phyloP scores from a whole-genome alignment of 37 sponge, comb jelly and placozoan genomes.

The Corticium candelabrum region DNA sequence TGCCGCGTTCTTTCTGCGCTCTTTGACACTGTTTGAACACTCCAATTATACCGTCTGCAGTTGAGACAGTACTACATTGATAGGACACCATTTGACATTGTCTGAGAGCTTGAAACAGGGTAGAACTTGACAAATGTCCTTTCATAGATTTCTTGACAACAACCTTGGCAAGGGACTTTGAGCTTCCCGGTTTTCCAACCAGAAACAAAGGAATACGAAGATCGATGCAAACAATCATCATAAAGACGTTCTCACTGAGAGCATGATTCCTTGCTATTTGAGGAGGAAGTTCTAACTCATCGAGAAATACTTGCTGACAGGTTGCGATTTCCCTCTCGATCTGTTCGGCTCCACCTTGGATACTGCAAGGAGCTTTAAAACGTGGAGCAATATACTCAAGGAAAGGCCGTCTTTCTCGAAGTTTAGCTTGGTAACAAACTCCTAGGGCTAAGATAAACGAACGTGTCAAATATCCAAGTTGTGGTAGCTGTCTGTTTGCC shows the following conservation, averaged over 20 bases:
- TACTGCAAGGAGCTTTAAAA: background rate
- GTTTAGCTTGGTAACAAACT: conserved; percentile 23
- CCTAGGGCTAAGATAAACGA: conserved; percentile 14
- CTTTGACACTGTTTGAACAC: conserved; percentile 43
- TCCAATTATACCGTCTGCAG: conserved; percentile 70
- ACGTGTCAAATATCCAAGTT: conserved; percentile 1
- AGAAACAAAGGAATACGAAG: conserved; percentile 38
- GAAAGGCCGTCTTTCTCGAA: conserved; percentile 14
- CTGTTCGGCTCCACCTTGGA: background rate
- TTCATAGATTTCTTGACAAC: conserved; percentile 66
- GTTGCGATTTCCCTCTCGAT: background rate
- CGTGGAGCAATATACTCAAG: background rate
- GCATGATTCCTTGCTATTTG: conserved; percentile 28
- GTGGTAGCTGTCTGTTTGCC: background rate
- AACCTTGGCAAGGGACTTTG: conserved; percentile 56
- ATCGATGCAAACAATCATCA: conserved; percentile 49
- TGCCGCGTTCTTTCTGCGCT: conserved; percentile 41
- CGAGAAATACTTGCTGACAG: conserved; percentile 20
- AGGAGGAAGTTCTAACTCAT: conserved; percentile 11
- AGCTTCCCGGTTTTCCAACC: conserved; percentile 44
- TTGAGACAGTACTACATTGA: conserved; percentile 82
- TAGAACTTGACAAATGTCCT: conserved; percentile 41
- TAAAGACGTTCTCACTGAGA: conserved; percentile 36
- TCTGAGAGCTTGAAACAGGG: conserved; percentile 50
- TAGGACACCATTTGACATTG: conserved; percentile 73